Conservation (phyloP, 2,797 vertebrate genomes). For the Gadopsis marmoratus region DNA sequence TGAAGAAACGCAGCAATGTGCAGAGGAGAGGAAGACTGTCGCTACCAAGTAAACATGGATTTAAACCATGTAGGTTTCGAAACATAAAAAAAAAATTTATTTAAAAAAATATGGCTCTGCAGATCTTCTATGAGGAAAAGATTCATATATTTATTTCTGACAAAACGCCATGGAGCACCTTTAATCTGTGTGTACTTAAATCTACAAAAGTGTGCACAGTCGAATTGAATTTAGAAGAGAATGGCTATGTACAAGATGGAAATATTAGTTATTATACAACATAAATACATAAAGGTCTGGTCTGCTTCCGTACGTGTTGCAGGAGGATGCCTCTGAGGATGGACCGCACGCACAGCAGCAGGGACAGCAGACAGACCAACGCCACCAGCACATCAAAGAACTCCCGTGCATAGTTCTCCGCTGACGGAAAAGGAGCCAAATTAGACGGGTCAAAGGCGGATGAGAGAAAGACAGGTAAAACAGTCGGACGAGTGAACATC, state of each 20-base stretch:
- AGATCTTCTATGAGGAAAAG: neutral
- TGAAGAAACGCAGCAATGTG: neutral
- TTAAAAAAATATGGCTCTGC: too few species aligned
- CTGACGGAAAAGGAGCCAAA: conserved; percentile 66
- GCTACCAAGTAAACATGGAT: neutral
- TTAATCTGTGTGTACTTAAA: neutral
- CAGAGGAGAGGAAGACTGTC: neutral
- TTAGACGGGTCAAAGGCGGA: neutral
- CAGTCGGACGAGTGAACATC: neutral
- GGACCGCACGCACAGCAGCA: conserved; percentile 92
- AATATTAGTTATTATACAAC: too few species aligned
- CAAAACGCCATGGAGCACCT: neutral
- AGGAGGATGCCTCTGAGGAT: conserved; percentile 90
- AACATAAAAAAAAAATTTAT: too few species aligned
- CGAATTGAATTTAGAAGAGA: neutral
- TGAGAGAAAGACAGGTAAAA: neutral
- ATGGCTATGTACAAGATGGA: neutral
- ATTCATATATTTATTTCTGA: too few species aligned
- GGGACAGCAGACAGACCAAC: conserved; percentile 88
- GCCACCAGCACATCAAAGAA: conserved; percentile 90
- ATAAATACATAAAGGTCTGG: neutral
- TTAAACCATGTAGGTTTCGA: neutral
- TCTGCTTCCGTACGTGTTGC: conserved; percentile 83
- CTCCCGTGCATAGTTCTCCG: conserved; percentile 88
- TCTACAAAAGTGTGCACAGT: neutral